Evolutionary conservation across 2,113 vertebrate species (phyloP).

Genomic region (Pongo abelii): DNA sequence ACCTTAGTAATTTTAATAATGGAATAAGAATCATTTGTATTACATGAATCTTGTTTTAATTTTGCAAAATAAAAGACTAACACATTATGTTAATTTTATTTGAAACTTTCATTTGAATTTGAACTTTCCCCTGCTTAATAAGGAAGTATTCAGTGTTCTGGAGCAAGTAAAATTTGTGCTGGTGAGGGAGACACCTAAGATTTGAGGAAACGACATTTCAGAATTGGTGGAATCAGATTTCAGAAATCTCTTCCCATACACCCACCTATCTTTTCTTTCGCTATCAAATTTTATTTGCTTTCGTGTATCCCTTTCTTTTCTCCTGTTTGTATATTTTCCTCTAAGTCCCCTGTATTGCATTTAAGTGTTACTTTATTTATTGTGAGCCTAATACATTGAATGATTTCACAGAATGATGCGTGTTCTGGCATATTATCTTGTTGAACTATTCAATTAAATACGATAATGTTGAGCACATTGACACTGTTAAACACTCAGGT

Average conservation of each 20-base stretch:
- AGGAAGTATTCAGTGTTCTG: background rate
- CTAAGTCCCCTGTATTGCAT: constrained; percentile 73
- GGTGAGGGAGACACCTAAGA: background rate
- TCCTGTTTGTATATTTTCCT: constrained; percentile 69
- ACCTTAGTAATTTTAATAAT: constrained; percentile 36
- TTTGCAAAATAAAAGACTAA: background rate
- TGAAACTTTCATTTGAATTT: constrained; percentile 30
- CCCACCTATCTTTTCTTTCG: background rate
- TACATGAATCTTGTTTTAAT: background rate
- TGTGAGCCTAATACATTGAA: constrained; percentile 79
- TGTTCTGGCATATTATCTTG: constrained; percentile 85
- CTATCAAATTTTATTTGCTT: constrained; percentile 38
- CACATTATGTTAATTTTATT: background rate
- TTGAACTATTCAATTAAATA: constrained; percentile 90
- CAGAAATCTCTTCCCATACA: constrained; percentile 64
- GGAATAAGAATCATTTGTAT: background rate
- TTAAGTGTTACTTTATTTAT: constrained; percentile 83
- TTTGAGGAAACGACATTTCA: constrained; percentile 63
- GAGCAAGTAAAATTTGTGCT: background rate
- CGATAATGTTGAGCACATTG: constrained; percentile 87
- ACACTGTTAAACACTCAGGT: constrained; percentile 88
- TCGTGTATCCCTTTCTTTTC: constrained; percentile 33
- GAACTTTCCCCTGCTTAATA: background rate
- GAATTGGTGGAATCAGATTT: constrained; percentile 68
- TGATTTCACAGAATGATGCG: constrained; percentile 78